These are phyloP conservation scores for Onychomys arenicola DNA, from an alignment of 2,797 vertebrate genomes.

Conservation along the genomic window DNA sequence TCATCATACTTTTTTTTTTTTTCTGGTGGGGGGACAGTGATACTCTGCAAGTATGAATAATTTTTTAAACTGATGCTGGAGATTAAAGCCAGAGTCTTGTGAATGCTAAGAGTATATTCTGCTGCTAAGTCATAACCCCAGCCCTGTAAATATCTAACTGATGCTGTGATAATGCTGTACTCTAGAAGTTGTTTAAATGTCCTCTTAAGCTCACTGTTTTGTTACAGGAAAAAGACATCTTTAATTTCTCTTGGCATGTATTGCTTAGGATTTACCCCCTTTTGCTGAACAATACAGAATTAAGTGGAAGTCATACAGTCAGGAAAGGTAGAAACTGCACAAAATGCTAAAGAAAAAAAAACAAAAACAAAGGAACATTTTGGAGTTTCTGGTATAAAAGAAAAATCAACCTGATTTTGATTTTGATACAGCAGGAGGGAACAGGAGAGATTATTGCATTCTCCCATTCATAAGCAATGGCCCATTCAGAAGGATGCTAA, in stretches of 20 bases:
- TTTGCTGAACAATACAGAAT: background rate
- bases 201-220: background rate
- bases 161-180: background rate
- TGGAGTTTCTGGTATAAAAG: background rate
- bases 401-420: slow-evolving; percentile 32
- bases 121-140: background rate
- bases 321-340: background rate
- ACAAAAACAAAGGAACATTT: background rate
- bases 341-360: background rate
- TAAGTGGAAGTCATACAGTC: slow-evolving; percentile 9
- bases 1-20: background rate
- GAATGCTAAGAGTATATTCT: background rate
- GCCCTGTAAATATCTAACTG: background rate
- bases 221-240: background rate
- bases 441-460: slow-evolving; percentile 15
- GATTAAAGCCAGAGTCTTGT: background rate
- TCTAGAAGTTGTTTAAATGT: background rate
- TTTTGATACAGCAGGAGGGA: background rate
- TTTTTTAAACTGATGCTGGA: background rate
- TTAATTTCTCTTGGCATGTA: background rate
- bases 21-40: background rate
- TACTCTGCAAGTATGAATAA: background rate
- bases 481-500: background rate
- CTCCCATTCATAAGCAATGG: background rate
- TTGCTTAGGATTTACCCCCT: background rate